Evolutionary conservation across 2,797 vertebrate genomes (phyloP).

Genomic region (Leptodactylus fallax): DNA sequence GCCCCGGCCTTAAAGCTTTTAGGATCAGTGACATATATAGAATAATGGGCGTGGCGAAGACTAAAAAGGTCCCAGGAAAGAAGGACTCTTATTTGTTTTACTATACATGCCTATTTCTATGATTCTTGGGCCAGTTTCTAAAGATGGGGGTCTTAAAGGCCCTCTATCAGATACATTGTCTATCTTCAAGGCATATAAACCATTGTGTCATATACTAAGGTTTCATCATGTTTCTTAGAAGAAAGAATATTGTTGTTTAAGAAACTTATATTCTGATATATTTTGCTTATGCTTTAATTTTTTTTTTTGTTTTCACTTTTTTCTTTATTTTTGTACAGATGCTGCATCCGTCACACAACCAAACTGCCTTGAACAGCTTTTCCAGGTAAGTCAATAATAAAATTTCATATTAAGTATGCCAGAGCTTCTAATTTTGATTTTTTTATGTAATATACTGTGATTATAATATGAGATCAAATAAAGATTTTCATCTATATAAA

Average conservation of each 20-base stretch:
- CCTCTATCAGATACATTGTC: too few species aligned
- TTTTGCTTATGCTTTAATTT: background rate
- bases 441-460: background rate
- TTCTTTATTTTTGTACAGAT: slow-evolving; percentile 14
- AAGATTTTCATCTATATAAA: background rate
- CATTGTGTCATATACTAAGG: background rate
- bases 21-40: background rate
- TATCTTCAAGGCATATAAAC: too few species aligned
- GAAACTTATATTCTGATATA: background rate
- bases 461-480: background rate
- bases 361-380: slow-evolving; percentile 31
- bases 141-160: too few species aligned
- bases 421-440: background rate
- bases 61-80: background rate
- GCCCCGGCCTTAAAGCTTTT: background rate
- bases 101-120: background rate
- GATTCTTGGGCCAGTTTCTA: too few species aligned
- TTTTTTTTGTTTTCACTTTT: background rate
- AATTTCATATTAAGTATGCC: background rate
- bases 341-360: background rate
- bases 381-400: slow-evolving; percentile 11
- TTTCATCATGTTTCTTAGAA: too few species aligned
- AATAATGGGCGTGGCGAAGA: background rate
- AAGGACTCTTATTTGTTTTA: background rate
- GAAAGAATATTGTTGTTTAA: too few species aligned